These are phyloP conservation scores for Typhlichthys eigenmanni DNA, from an alignment of 2,797 vertebrate species.

Conservation along the genomic window DNA sequence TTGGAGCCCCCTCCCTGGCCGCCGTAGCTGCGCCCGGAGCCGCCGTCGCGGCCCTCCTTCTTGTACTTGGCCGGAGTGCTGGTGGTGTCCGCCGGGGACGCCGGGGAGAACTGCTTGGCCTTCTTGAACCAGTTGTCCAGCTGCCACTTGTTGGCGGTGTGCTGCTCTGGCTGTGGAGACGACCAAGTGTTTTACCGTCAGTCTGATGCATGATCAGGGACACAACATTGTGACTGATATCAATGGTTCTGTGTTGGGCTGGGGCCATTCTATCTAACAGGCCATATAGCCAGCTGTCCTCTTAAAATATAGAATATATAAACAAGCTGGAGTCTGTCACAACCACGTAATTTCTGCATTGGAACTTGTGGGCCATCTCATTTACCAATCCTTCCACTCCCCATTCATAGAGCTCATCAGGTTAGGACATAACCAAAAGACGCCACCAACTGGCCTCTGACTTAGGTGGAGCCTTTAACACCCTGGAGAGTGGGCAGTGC, in stretches of 20 bases:
- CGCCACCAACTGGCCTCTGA: too few relatives aligned
- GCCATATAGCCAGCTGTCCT: too few relatives aligned
- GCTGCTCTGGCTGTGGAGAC: slow-evolving; percentile 86
- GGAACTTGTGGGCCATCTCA: too few relatives aligned
- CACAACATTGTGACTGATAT: background rate
- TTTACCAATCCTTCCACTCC: too few relatives aligned
- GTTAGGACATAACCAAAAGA: too few relatives aligned
- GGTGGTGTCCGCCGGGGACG: slow-evolving; percentile 92
- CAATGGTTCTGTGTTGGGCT: background rate
- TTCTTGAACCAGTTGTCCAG: slow-evolving; percentile 98
- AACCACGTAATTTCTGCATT: too few relatives aligned
- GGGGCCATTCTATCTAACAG: too few relatives aligned
- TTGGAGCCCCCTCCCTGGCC: slow-evolving; percentile 88
- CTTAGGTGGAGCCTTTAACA: too few relatives aligned
- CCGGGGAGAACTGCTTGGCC: slow-evolving; percentile 90
- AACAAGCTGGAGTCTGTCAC: too few relatives aligned
- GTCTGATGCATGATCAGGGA: too few relatives aligned
- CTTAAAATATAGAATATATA: too few relatives aligned
- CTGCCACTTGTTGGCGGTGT: slow-evolving; percentile 95
- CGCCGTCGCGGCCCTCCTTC: slow-evolving; percentile 89
- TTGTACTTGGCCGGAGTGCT: slow-evolving; percentile 89
- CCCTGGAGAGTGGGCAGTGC: background rate
- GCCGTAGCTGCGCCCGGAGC: slow-evolving; percentile 80
- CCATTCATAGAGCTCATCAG: too few relatives aligned
- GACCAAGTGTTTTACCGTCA: background rate